Percentiles rank a stretch among this genome's conserved stretches.
Conservation (phyloP, 2,888 invertebrate species). For the Orthonevra nobilis region DNA sequence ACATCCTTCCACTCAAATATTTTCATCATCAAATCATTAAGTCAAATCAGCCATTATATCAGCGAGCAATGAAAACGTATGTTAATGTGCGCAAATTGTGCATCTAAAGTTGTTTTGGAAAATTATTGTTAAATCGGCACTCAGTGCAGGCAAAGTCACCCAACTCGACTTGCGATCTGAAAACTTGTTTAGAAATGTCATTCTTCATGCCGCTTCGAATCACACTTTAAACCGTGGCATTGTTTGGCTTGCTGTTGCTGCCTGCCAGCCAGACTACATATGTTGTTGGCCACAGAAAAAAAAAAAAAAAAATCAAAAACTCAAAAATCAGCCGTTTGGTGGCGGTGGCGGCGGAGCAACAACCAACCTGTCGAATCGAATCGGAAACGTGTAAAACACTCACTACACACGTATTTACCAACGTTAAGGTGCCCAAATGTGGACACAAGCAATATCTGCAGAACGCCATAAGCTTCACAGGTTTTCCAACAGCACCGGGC, state of each 20-base stretch:
- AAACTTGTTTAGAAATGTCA: conserved; percentile 70
- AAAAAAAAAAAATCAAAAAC: no score
- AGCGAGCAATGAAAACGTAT: conserved; percentile 39
- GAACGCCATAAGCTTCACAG: conserved; percentile 66
- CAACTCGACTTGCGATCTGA: conserved; percentile 39
- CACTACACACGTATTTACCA: conserved; percentile 68
- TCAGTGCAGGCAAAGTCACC: conserved; percentile 2
- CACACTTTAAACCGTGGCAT: conserved; percentile 69
- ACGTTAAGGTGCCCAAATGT: conserved; percentile 67
- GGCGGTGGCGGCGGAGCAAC: conserved; percentile 38
- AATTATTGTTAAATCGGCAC: conserved; percentile 52
- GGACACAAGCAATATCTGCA: conserved; percentile 69
- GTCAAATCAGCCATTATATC: conserved; percentile 52
- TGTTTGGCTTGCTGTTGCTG: conserved; percentile 58
- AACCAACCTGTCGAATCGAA: conserved; percentile 71
- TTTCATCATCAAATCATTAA: conserved; percentile 53
- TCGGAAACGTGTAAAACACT: conserved; percentile 70
- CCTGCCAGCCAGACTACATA: no score
- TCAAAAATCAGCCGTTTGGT: conserved; percentile 39
- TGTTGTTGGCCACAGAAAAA: conserved; percentile 51
- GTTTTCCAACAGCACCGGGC: conserved; percentile 56
- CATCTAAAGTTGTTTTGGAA: conserved; percentile 49
- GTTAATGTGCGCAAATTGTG: conserved; percentile 31
- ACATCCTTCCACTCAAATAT: neutral
- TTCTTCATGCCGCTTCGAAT: conserved; percentile 70